phyloP scores from a whole-genome alignment of 2,113 vertebrate genomes.

The Lagopus muta region DNA sequence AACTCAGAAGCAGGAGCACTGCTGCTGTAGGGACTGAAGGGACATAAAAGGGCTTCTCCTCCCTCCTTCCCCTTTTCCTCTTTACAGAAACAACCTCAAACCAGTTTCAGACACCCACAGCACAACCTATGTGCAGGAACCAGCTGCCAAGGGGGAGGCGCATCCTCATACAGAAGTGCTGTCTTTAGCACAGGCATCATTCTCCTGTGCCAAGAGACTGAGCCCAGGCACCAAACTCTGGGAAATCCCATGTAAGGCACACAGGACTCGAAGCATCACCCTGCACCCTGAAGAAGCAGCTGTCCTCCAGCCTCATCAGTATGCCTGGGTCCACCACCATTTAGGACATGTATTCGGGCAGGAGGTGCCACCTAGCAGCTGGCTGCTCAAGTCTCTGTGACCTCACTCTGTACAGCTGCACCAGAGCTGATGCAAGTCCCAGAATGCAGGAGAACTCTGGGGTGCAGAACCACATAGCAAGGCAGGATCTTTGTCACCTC shows the following conservation, averaged over 20 bases:
- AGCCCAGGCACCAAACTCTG: not conserved
- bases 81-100: not conserved
- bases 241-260: fast-evolving
- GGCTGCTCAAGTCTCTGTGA: not conserved
- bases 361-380: not conserved
- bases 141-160: not conserved
- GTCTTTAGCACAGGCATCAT: not conserved
- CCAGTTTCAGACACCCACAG: not conserved
- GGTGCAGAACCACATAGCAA: not conserved
- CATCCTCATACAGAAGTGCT: not conserved
- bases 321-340: not conserved
- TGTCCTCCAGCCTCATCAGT: fast-evolving
- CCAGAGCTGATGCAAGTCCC: not conserved
- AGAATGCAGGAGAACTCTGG: not conserved
- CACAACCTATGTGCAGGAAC: not conserved
- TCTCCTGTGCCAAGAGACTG: not conserved
- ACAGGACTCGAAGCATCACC: fast-evolving
- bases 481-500: not conserved
- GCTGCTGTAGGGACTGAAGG: not conserved
- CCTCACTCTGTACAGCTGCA: not conserved
- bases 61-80: not conserved
- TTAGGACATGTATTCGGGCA: not conserved
- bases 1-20: not conserved
- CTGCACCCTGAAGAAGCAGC: fast-evolving
- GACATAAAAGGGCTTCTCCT: not conserved